These are phyloP conservation scores for Loriculus beryllinus DNA, from an alignment of 2,797 vertebrate genomes.

Conservation along the genomic window DNA sequence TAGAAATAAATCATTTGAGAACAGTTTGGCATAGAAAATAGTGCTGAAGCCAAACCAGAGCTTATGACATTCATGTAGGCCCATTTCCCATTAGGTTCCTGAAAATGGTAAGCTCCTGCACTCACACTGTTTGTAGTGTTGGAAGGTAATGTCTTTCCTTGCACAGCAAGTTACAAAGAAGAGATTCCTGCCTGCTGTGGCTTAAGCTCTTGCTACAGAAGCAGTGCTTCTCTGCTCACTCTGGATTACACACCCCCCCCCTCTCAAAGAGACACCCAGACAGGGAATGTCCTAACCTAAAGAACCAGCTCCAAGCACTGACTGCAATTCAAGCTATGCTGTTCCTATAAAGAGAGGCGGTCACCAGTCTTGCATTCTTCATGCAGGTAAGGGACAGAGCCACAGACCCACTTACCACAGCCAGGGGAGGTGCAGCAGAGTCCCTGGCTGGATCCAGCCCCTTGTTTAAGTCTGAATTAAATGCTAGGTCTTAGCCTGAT, in stretches of 20 bases:
- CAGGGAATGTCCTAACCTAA: neutral
- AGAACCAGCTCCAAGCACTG: neutral
- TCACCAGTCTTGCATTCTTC: neutral
- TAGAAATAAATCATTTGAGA: neutral
- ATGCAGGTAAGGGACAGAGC: neutral
- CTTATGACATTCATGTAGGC: neutral
- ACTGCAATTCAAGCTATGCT: neutral
- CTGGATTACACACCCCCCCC: too few species aligned
- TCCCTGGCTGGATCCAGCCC: neutral
- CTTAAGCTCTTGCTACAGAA: neutral
- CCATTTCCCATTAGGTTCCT: neutral
- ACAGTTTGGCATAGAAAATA: neutral
- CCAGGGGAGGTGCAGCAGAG: neutral
- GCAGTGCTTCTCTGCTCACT: neutral
- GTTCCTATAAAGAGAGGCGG: neutral
- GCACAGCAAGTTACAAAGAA: neutral
- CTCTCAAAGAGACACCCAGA: neutral
- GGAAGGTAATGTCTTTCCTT: neutral
- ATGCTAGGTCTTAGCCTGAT: neutral
- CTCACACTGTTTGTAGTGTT: accelerated
- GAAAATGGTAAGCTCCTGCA: neutral
- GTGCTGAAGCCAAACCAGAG: neutral
- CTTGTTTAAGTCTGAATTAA: neutral
- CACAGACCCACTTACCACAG: too few species aligned
- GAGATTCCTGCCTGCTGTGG: neutral